phyloP scores from a whole-genome alignment of 1,140 invertebrate genomes.

The Drosophila mauritiana region DNA sequence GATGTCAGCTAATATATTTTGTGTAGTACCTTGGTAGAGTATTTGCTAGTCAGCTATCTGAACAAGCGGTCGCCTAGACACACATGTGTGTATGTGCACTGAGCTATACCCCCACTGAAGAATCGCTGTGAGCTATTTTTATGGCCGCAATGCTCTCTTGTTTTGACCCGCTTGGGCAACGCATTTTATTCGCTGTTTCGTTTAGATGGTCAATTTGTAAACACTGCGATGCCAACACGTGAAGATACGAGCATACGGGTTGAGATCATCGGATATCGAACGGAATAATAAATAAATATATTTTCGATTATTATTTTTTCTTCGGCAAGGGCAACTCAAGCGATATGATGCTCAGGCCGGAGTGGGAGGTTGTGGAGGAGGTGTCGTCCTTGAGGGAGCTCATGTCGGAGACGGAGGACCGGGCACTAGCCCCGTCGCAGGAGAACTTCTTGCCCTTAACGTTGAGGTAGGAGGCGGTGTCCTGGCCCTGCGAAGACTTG shows the following conservation, averaged over 20 bases:
- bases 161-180: constrained; percentile 15
- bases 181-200: constrained; percentile 51
- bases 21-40: not conserved
- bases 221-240: constrained; percentile 55
- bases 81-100: not conserved
- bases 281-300: constrained; percentile 7
- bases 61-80: no score
- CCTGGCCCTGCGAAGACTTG: constrained; percentile 53
- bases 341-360: constrained; percentile 61
- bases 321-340: constrained; percentile 56
- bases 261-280: constrained; percentile 6
- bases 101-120: constrained; percentile 17
- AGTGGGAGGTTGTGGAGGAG: constrained; percentile 25
- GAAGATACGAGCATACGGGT: constrained; percentile 14
- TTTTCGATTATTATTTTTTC: constrained; percentile 36
- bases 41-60: not conserved
- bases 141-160: constrained; percentile 21
- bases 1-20: no score
- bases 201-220: constrained; percentile 65
- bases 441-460: constrained; percentile 45
- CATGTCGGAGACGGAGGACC: constrained; percentile 53
- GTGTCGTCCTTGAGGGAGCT: constrained; percentile 53
- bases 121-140: constrained; percentile 54
- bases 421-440: constrained; percentile 30
- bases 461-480: constrained; percentile 28